These are phyloP conservation scores for Corydoras sp. DNA, from an alignment of 2,113 vertebrate genomes.

Conservation along the genomic window DNA sequence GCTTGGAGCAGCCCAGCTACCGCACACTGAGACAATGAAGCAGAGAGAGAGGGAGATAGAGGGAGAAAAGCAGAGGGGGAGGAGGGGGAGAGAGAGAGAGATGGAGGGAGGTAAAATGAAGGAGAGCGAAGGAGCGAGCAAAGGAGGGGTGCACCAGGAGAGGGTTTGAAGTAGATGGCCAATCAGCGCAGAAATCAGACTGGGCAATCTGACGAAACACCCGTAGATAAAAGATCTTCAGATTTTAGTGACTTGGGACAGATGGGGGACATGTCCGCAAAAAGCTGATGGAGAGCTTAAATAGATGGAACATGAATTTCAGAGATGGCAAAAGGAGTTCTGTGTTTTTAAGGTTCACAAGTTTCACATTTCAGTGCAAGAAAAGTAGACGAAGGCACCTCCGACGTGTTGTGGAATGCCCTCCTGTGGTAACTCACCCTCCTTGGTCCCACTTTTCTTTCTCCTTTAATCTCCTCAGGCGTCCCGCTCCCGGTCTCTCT, in stretches of 20 bases:
- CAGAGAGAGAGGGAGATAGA: constrained; percentile 50
- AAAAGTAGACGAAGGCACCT: background rate
- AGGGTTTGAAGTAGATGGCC: constrained; percentile 50
- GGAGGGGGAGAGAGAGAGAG: constrained; percentile 37
- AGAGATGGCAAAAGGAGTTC: no score
- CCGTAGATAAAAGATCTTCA: constrained; percentile 43
- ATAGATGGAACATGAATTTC: no score
- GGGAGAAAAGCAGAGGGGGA: constrained; percentile 21
- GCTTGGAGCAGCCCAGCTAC: constrained; percentile 42
- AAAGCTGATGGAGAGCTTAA: no score
- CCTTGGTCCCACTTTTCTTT: constrained; percentile 3
- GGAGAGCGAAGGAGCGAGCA: constrained; percentile 45
- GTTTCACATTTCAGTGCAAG: no score
- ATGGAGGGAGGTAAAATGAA: constrained; percentile 28
- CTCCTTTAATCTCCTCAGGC: constrained; percentile 35
- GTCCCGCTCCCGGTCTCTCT: constrained; percentile 10
- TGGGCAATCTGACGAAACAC: constrained; percentile 44
- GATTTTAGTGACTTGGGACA: constrained; percentile 32
- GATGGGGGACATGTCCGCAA: background rate
- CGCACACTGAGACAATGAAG: constrained; percentile 61
- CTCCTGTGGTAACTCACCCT: background rate
- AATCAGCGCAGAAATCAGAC: constrained; percentile 51
- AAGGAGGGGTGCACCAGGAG: constrained; percentile 38
- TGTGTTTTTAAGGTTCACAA: no score
- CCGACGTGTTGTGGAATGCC: constrained; percentile 3